Base-by-base conservation (phyloP, 92 coral and sea anemone species). In the Phenganax marumi region DNA sequence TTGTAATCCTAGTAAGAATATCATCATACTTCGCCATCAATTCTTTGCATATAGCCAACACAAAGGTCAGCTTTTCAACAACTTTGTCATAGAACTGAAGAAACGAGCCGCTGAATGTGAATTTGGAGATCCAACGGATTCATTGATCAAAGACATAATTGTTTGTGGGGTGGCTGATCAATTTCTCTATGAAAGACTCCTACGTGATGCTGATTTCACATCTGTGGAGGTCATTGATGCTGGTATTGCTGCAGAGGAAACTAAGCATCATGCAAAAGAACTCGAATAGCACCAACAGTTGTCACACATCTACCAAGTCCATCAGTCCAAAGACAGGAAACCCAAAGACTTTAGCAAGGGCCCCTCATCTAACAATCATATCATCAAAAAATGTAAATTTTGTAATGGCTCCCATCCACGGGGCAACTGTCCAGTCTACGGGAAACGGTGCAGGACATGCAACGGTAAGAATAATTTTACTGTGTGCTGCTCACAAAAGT, bases 191-290 rank as follows among this genome's bases (percentile, higher is more conserved):
- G 86, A 84, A 66, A 50, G 81, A 70, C 77, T 54, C n/a, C 82
- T 84, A 8, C 18, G 83, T 51, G 79, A 58, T 17, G 79, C 81
- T 0, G 86, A 88, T 51, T 52, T 84, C 0, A 73, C 82, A 13
- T 70, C 81, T 13, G 86, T 75, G 12, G 73, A 80, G 14, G 91
- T 87, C 4, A 50, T 89, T 2, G 50, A 60, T 50, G 76, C 84
- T 54, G 89, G 89, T 11, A 82, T 62, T 49, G 85, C 89, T 12
- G 79, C 87, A 16, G 87, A 89, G 50, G 84, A 77, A 70, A 82
- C 87, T 9, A 86, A 81, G 73, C 64, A 70, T 50, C 91, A 83
- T 43, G 87, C 89, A 51, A 66, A 64, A 52, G 83, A n/a, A 86
- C 72, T 85, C 0, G 17, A 77, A 52, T 58, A 77, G 26, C 50